Conservation (phyloP, 1,140 invertebrate genomes). For the Brachionus paranguensis region DNA sequence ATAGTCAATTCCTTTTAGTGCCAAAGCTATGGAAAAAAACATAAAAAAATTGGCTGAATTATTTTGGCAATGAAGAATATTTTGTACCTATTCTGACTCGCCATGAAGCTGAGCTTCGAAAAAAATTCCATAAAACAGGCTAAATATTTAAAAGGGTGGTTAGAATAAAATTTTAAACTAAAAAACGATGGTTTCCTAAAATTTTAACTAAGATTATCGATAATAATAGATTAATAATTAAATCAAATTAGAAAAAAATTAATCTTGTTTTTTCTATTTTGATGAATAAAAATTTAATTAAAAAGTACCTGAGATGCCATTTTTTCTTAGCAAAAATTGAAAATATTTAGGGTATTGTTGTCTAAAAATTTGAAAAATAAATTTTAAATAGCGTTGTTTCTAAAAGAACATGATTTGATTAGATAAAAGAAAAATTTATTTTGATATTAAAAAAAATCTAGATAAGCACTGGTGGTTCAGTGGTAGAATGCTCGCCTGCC, state of each 20-base stretch:
- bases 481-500: constrained; percentile 38
- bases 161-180: no score
- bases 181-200: no score
- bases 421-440: neutral
- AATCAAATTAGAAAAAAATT: no score
- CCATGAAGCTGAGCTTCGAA: constrained; percentile 42
- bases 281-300: neutral
- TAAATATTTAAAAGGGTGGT: neutral
- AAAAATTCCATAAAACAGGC: constrained; percentile 41
- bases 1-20: constrained; percentile 87
- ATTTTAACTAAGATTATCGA: no score
- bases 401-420: neutral
- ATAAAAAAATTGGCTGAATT: no score
- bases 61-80: no score
- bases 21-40: constrained; percentile 66
- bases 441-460: neutral
- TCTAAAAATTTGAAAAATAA: neutral
- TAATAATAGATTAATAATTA: no score
- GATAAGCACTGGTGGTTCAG: constrained; percentile 24
- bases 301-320: neutral
- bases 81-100: constrained; percentile 41
- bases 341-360: neutral
- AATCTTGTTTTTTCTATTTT: no score
- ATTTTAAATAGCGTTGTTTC: neutral
- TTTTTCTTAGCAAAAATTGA: neutral